Evolutionary conservation across 2,888 invertebrate species (phyloP).

Genomic region (Aspidiotus destructor): DNA sequence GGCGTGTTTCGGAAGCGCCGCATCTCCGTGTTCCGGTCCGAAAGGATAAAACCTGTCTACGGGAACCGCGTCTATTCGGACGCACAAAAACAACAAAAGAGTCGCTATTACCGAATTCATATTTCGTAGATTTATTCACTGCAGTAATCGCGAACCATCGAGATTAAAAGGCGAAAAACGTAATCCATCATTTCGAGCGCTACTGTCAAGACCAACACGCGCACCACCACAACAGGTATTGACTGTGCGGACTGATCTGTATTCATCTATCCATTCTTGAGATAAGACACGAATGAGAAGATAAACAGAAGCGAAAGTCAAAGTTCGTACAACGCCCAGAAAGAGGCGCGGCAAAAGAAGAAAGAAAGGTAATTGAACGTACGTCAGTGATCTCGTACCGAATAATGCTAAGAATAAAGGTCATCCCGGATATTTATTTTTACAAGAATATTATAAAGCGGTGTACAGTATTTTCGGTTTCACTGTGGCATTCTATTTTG

Average conservation of each 20-base stretch:
- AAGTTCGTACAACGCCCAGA: not conserved
- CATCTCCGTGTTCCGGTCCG: conserved; percentile 48
- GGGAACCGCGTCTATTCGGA: conserved; percentile 41
- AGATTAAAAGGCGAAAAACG: not conserved
- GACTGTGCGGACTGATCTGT: not conserved
- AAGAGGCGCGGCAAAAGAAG: not conserved
- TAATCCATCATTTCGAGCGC: conserved; percentile 1
- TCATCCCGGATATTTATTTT: conserved; percentile 32
- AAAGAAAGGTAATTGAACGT: conserved; percentile 14
- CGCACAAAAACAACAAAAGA: not conserved
- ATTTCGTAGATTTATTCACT: too few relatives aligned
- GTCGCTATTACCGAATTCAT: too few relatives aligned
- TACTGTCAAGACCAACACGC: not conserved
- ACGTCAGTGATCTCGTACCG: not conserved
- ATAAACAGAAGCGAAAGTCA: not conserved
- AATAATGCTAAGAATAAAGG: conserved; percentile 27
- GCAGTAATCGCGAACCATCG: not conserved
- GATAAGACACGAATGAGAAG: not conserved
- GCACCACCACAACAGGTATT: conserved; percentile 9
- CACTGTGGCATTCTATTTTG: not conserved
- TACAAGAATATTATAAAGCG: conserved; percentile 4
- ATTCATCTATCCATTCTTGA: not conserved
- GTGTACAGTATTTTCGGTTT: not conserved
- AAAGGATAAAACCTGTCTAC: conserved; percentile 53
- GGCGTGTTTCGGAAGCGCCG: conserved; percentile 42